These are phyloP conservation scores for Apocrypta bakeri DNA, from an alignment of 1,140 invertebrate genomes.

Conservation along the genomic window DNA sequence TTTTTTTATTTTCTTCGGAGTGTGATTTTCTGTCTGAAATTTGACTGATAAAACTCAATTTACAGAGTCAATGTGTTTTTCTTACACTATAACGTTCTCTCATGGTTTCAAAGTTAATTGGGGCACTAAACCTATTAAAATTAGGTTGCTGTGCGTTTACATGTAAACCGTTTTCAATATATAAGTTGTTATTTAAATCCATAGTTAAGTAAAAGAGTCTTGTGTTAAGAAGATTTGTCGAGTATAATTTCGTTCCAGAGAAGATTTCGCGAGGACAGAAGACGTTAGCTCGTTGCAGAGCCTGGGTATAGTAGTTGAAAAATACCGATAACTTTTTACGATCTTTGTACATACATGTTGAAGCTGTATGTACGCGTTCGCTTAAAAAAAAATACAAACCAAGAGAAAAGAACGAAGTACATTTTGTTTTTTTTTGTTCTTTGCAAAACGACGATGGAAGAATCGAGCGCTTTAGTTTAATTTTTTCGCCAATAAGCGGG, in stretches of 20 bases:
- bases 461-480: background rate
- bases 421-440: background rate
- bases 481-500: background rate
- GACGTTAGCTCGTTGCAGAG: background rate
- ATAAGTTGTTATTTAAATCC: background rate
- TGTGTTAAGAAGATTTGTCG: background rate
- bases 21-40: conserved; percentile 4
- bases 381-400: background rate
- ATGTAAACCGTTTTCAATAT: background rate
- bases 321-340: no score
- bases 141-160: background rate
- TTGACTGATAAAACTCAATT: background rate
- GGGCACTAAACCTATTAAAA: background rate
- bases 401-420: background rate
- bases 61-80: background rate
- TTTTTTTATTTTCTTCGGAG: background rate
- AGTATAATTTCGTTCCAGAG: background rate
- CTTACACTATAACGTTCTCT: background rate
- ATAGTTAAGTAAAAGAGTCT: background rate
- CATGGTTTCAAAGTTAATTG: background rate
- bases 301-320: no score
- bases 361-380: no score
- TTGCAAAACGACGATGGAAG: background rate
- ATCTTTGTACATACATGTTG: background rate
- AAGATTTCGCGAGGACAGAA: background rate